Evolutionary conservation across 1,140 invertebrate species (phyloP).

Genomic region (Hyles vespertilio): DNA sequence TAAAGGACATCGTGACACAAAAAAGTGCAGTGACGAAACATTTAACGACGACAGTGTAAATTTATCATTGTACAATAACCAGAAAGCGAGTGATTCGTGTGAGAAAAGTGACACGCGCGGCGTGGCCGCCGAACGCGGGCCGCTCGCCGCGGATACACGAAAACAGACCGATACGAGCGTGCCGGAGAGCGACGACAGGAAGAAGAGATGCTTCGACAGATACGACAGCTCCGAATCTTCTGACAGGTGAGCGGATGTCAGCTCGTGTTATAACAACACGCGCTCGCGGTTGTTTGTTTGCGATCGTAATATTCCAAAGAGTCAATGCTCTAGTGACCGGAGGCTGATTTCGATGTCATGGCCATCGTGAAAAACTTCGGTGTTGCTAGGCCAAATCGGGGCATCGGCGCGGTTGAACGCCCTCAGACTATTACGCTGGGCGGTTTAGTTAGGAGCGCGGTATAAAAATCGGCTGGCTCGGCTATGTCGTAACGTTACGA

Average conservation of each 20-base stretch:
- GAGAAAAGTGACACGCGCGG: constrained; percentile 68
- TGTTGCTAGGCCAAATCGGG: constrained; percentile 51
- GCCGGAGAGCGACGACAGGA: constrained; percentile 79
- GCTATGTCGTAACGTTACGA: constrained; percentile 5
- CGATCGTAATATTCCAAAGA: constrained; percentile 29
- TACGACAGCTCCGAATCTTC: constrained; percentile 93
- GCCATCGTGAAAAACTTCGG: constrained; percentile 55
- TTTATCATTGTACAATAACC: constrained; percentile 67
- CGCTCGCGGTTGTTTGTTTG: constrained; percentile 25
- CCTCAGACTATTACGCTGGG: constrained; percentile 45
- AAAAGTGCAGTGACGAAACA: constrained; percentile 66
- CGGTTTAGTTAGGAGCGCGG: constrained; percentile 22
- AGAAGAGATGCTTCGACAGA: constrained; percentile 89
- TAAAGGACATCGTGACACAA: constrained; percentile 66
- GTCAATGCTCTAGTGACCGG: constrained; percentile 73
- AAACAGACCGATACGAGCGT: constrained; percentile 42
- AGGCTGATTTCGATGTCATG: constrained; percentile 72
- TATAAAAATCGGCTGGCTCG: constrained; percentile 10
- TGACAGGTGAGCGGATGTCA: constrained; percentile 82
- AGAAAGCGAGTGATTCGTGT: constrained; percentile 64
- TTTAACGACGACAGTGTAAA: constrained; percentile 54
- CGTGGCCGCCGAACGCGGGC: constrained; percentile 61
- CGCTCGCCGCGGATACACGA: constrained; percentile 47
- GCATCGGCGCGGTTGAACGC: constrained; percentile 55
- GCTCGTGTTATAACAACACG: constrained; percentile 34